Percentiles rank a stretch among this genome's conserved stretches.
phyloP scores from a whole-genome alignment of 2,888 invertebrate genomes.

The Drymonia ruficornis region DNA sequence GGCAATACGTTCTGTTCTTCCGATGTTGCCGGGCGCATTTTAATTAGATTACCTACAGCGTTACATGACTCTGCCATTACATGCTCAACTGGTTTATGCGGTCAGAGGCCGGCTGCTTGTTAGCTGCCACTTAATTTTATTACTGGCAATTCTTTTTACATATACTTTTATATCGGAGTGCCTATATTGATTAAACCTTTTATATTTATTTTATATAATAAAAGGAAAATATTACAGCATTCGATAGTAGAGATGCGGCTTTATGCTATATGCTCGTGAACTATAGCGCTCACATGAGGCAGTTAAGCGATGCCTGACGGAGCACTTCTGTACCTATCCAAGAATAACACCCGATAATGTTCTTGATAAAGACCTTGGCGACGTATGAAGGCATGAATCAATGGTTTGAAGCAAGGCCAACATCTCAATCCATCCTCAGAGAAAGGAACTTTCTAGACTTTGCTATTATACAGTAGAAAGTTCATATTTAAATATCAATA shows the following conservation, averaged over 20 bases:
- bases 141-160: background rate
- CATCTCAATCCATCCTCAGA: slow-evolving; percentile 1
- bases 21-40: slow-evolving; percentile 19
- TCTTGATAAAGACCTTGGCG: slow-evolving; percentile 8
- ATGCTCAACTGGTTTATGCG: slow-evolving; percentile 23
- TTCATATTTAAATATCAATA: slow-evolving; percentile 5
- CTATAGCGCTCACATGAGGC: slow-evolving; percentile 7
- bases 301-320: slow-evolving; percentile 8
- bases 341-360: slow-evolving; percentile 10
- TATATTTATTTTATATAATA: background rate
- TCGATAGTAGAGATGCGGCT: background rate
- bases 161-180: background rate
- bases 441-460: slow-evolving; percentile 8
- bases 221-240: background rate
- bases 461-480: slow-evolving; percentile 5
- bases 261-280: slow-evolving; percentile 8
- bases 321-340: slow-evolving; percentile 7
- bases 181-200: background rate
- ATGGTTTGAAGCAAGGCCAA: slow-evolving; percentile 6
- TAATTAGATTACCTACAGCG: slow-evolving; percentile 24
- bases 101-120: slow-evolving; percentile 15
- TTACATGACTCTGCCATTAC: slow-evolving; percentile 26
- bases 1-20: slow-evolving; percentile 11
- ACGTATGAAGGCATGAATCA: slow-evolving; percentile 5
- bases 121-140: background rate